Evolutionary conservation across 2,888 invertebrate species (phyloP), one percentile per base, ranked within the genome.

Genomic region (Pyrochroa serraticornis): DNA sequence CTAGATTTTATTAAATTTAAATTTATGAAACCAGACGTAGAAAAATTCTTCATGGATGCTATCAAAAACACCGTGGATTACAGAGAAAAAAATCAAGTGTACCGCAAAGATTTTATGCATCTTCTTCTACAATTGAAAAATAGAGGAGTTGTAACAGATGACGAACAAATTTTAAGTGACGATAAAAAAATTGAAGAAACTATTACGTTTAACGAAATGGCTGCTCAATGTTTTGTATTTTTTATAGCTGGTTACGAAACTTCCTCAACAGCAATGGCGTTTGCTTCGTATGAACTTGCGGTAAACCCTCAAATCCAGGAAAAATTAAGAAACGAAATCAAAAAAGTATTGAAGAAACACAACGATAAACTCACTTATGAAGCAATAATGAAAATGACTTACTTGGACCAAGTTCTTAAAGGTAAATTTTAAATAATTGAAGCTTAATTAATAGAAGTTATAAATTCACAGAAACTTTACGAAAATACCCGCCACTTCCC

Each of bases 71-170:
- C 81, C 0, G 75, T 83, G 0, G 72, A 79, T 0, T 77, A 80
- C 52, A 73, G 84, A 8, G 79, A 80, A 58, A 73, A 77, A 34
- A 79, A 81, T 56, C 75, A 80, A 1, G 63, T 83, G 0, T 69
- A 69, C 0, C 71, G 83, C 2, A 82, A 83, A 52, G 85, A 84
- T 71, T 84, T 85, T 58, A 70, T 87, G 52, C 82, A 85, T 58
- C 67, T 84, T 3, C 71, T 84, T 46, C 72, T 82, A 10, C 78
- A 84, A 35, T 63, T 84, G 38, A 82, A 81, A 62, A 78, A 80
- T 34, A 68, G 63, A 10, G 71, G 66, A 3, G 66, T 31, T 73
- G 77, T 58, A 70, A 70, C 8, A 36, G 65, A 49, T 43, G 62
- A 70, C 42, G 69, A 60, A 3, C 50, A 68, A 36, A 35, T 54